phyloP scores from a whole-genome alignment of 2,888 invertebrate species.

The Acanthoscelides obtectus region DNA sequence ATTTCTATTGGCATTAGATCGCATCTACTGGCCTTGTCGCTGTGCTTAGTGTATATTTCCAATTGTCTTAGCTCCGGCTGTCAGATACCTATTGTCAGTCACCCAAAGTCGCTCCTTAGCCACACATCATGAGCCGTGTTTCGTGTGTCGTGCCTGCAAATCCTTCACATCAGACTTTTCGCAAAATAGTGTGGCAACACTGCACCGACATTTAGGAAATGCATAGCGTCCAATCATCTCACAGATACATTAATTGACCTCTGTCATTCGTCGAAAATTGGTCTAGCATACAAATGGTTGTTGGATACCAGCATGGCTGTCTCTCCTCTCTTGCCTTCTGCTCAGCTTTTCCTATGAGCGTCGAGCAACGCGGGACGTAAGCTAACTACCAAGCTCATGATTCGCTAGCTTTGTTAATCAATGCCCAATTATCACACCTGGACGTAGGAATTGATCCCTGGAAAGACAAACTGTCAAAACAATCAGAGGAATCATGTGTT shows the following conservation, averaged over 20 bases:
- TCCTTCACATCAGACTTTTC: too few relatives aligned
- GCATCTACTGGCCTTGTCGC: too few relatives aligned
- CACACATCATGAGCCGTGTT: too few relatives aligned
- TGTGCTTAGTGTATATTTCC: too few relatives aligned
- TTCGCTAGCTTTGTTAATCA: neutral
- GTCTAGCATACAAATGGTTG: neutral
- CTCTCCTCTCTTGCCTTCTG: neutral
- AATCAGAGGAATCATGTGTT: conserved; percentile 8
- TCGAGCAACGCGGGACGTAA: neutral
- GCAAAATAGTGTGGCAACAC: neutral
- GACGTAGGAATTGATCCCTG: neutral
- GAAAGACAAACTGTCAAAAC: neutral
- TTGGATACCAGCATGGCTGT: neutral
- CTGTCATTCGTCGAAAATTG: neutral
- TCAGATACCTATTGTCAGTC: too few relatives aligned
- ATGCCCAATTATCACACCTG: neutral
- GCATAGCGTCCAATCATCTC: neutral
- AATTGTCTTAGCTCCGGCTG: too few relatives aligned
- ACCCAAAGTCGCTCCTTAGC: too few relatives aligned
- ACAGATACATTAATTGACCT: neutral
- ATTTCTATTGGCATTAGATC: too few relatives aligned
- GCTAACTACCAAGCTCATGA: neutral
- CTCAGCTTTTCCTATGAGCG: neutral
- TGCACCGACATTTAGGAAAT: neutral
- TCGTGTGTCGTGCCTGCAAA: too few relatives aligned